Percentiles rank a stretch among this genome's conserved stretches.
Conservation (phyloP, 2,113 vertebrate species). For the Hypanus sabinus region DNA sequence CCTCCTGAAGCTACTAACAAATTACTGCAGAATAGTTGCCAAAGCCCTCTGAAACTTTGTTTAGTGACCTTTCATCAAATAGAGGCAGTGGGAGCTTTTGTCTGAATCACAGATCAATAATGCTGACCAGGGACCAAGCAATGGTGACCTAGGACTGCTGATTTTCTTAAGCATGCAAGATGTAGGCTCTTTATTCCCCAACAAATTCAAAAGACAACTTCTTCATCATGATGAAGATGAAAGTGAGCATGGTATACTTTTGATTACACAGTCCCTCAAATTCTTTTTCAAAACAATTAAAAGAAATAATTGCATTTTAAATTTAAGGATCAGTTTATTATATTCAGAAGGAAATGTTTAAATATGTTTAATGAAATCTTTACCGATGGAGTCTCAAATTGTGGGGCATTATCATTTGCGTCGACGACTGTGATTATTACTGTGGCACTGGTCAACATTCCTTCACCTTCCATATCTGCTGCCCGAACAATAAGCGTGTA, state of each 20-base stretch:
- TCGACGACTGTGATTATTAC: conserved; percentile 67
- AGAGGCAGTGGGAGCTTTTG: neutral
- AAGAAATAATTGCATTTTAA: neutral
- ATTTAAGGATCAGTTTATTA: neutral
- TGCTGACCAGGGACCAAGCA: too few species aligned
- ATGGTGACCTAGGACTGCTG: too few species aligned
- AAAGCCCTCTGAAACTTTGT: neutral
- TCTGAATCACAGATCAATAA: neutral
- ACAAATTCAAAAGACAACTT: neutral
- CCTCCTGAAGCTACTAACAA: neutral
- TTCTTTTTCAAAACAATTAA: neutral
- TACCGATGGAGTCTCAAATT: conserved; percentile 59
- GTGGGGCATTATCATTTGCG: conserved; percentile 68
- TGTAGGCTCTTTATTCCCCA: neutral
- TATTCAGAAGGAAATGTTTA: neutral
- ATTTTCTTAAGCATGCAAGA: neutral
- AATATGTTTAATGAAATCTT: conserved; percentile 37
- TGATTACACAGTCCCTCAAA: neutral
- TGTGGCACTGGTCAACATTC: conserved; percentile 46
- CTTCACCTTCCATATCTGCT: conserved; percentile 57
- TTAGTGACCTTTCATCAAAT: neutral
- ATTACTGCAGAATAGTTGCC: neutral
- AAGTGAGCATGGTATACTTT: neutral
- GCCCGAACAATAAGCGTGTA: conserved; percentile 67
- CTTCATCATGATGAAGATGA: neutral